These are phyloP conservation scores for Steinernema hermaphroditum DNA, from an alignment of 2,888 invertebrate species.

Conservation along the genomic window DNA sequence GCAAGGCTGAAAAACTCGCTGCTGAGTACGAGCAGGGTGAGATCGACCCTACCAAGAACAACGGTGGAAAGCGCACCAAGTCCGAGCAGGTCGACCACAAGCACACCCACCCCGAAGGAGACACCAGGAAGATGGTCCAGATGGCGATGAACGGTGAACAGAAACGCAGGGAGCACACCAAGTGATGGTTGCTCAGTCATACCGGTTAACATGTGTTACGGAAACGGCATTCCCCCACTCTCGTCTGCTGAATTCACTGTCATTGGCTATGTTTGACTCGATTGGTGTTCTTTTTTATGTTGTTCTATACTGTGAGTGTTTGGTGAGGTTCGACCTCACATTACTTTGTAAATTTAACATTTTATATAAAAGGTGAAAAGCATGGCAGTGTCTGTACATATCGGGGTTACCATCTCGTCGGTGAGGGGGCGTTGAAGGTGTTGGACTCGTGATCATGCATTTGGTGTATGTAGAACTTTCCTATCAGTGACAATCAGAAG, in stretches of 20 bases:
- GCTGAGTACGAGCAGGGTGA: constrained; percentile 1
- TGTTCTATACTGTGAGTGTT: not conserved
- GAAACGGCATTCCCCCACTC: not conserved
- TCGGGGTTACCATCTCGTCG: not conserved
- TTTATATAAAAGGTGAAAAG: not conserved
- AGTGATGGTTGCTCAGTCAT: not conserved
- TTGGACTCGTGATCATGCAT: not conserved
- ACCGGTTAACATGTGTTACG: not conserved
- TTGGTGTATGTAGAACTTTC: not conserved
- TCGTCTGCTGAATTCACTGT: constrained; percentile 8
- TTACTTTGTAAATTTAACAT: not conserved
- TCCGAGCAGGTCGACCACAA: constrained; percentile 39
- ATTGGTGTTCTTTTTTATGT: not conserved
- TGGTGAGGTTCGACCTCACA: not conserved
- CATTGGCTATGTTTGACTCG: not conserved
- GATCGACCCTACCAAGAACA: constrained; percentile 68
- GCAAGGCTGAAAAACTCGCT: constrained; percentile 20
- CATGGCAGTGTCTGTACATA: not conserved
- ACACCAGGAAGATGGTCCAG: constrained; percentile 30
- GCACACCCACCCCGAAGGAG: constrained; percentile 27
- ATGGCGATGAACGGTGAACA: constrained; percentile 35
- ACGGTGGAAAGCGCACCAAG: constrained; percentile 36
- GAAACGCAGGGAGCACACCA: constrained; percentile 35
- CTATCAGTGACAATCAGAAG: not conserved
- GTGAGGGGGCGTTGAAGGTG: no score